Evolutionary conservation across 2,113 vertebrate genomes (phyloP), one percentile per base, ranked within the genome.

Genomic region (Stegostoma tigrinum): DNA sequence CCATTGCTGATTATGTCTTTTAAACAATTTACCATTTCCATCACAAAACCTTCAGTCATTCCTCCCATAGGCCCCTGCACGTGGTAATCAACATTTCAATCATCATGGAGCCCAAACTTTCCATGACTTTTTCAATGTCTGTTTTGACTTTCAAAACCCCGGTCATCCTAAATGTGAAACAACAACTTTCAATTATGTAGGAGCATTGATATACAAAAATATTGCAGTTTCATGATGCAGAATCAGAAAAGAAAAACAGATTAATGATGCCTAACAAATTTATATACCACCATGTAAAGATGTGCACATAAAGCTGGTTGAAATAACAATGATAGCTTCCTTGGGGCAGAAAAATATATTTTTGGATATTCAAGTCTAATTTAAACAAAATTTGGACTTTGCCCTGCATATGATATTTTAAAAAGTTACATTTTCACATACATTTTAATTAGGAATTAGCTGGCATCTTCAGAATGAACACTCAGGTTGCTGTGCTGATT

Each of bases 221-320:
- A n/a, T 91, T 4, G 30, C 30, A 61, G 3, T 30, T 90, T 14
- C 15, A 98, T 98, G 98, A 97, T 96, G 96, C 70, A 75, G 67
- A 96, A 94, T 45, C 75, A 90, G 95, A 97, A 98, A 97, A 96
- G 95, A 96, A 97, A 97, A 97, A 97, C 97, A 97, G 97, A 97
- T 97, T 98, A 97, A 97, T 97, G 97, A 80, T 78, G 42, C 48
- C 61, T 61, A 52, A 23, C 85, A 87, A 87, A 87, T 52, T 52
- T 52, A 48, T 21, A 27, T 52, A 48, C 45, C 8, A 30, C 52
- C 30, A 55, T 24, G 15, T 7, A 52, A 87, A 10, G 42, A 52
- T 87, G 45, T 27, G 48, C 48, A 52, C 85, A 52, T 27, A 27
- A 27, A 48, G 2, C 7, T 52, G 48, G 45, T 86, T 48, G 42